Evolutionary conservation across 1,140 invertebrate species (phyloP).

Genomic region (Radopholus similis): DNA sequence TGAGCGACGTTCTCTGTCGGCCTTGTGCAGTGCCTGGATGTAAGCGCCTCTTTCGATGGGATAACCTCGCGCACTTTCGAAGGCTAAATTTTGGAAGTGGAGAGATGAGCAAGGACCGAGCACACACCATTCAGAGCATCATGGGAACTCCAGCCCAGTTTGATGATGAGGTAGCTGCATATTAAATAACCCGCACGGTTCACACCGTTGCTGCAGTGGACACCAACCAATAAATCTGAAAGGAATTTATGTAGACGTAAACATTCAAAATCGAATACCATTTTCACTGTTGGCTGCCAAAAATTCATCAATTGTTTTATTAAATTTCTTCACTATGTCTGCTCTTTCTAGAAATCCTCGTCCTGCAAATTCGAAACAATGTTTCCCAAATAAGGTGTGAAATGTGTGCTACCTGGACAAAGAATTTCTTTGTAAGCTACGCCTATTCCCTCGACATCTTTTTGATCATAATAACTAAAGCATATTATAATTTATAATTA

Average conservation of each 20-base stretch:
- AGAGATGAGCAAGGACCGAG: too few species aligned
- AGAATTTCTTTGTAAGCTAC: slow-evolving; percentile 64
- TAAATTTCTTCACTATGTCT: slow-evolving; percentile 65
- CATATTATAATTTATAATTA: too few species aligned
- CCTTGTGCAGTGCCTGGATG: slow-evolving; percentile 60
- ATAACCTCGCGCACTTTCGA: slow-evolving; percentile 62
- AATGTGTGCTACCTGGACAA: too few species aligned
- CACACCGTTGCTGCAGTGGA: slow-evolving; percentile 85
- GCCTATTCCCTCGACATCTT: slow-evolving; percentile 44
- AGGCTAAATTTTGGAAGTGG: slow-evolving; percentile 54
- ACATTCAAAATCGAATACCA: neutral
- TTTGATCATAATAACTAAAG: slow-evolving; percentile 68
- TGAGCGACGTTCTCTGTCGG: slow-evolving; percentile 34
- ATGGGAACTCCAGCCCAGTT: slow-evolving; percentile 65
- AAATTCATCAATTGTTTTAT: slow-evolving; percentile 63
- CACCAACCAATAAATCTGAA: slow-evolving; percentile 76
- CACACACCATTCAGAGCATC: slow-evolving; percentile 45
- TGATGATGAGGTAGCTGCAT: slow-evolving; percentile 65
- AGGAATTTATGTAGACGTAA: slow-evolving; percentile 36
- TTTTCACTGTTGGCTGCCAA: neutral
- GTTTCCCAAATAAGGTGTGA: too few species aligned
- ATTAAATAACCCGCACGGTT: slow-evolving; percentile 85
- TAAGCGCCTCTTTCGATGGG: slow-evolving; percentile 63
- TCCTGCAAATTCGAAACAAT: too few species aligned
- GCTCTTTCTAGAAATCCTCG: slow-evolving; percentile 61